These are phyloP conservation scores for Coranthus polyacanthus DNA, from an alignment of 2,797 vertebrate species.

Conservation along the genomic window DNA sequence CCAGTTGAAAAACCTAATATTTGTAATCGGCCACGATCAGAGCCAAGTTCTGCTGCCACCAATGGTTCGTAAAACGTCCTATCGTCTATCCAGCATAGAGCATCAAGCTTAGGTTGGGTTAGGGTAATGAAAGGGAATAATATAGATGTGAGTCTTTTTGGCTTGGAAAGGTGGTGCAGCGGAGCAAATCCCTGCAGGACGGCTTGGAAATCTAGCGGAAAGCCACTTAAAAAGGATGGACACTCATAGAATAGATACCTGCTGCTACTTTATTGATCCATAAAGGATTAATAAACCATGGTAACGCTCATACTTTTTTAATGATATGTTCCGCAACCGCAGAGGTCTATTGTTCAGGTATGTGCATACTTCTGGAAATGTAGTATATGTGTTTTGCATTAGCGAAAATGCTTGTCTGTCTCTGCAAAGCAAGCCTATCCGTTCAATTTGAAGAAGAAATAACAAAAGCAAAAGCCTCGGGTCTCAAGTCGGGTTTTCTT, in stretches of 20 bases:
- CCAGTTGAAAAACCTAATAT: no score
- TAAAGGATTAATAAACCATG: neutral
- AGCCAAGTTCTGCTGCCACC: no score
- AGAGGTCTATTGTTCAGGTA: neutral
- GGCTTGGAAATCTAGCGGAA: neutral
- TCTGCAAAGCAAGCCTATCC: neutral
- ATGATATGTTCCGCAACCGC: neutral
- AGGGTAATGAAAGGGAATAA: no score
- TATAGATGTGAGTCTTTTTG: no score
- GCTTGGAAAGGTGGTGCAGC: neutral
- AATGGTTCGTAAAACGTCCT: no score
- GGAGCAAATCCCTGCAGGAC: neutral
- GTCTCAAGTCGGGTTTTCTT: conserved; percentile 20
- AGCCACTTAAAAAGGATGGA: no score
- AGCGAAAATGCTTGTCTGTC: neutral
- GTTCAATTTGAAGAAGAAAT: neutral
- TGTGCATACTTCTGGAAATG: neutral
- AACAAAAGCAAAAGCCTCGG: neutral
- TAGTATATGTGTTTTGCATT: conserved; percentile 1
- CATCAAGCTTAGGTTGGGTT: no score
- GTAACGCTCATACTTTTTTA: neutral
- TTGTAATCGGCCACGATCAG: no score
- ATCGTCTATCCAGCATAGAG: no score
- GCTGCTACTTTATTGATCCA: no score
- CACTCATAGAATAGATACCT: no score